phyloP scores from a whole-genome alignment of 1,140 invertebrate genomes.

The Sminthurinus signatus region DNA sequence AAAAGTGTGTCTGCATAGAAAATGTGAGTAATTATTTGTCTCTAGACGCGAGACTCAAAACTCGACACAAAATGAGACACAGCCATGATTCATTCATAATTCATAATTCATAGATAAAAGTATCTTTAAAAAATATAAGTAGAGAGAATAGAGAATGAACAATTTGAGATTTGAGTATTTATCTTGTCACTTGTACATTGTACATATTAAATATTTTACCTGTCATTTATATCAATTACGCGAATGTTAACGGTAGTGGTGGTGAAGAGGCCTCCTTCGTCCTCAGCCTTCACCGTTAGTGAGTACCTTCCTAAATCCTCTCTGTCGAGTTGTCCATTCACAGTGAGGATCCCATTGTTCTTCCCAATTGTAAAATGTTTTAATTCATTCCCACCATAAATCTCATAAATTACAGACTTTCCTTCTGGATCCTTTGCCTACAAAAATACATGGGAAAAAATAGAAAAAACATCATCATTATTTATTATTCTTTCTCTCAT shows the following conservation, averaged over 20 bases:
- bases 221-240: slow-evolving; percentile 84
- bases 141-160: too few relatives aligned
- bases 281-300: slow-evolving; percentile 74
- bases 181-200: too few relatives aligned
- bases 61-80: too few relatives aligned
- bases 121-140: too few relatives aligned
- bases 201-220: slow-evolving; percentile 47
- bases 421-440: slow-evolving; percentile 82
- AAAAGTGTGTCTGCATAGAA: too few relatives aligned
- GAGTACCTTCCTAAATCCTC: slow-evolving; percentile 79
- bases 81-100: too few relatives aligned
- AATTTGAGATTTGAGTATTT: too few relatives aligned
- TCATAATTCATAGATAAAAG: too few relatives aligned
- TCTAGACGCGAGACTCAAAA: too few relatives aligned
- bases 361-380: slow-evolving; percentile 75
- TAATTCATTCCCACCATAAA: slow-evolving; percentile 76
- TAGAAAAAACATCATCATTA: too few relatives aligned
- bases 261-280: slow-evolving; percentile 70
- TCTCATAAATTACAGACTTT: slow-evolving; percentile 74
- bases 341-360: slow-evolving; percentile 70
- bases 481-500: background rate
- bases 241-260: slow-evolving; percentile 78
- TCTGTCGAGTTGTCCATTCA: slow-evolving; percentile 73
- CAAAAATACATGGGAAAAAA: background rate
- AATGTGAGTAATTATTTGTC: too few relatives aligned